Percentiles rank a stretch among this genome's conserved stretches.
Conservation (phyloP, 2,113 vertebrate species). For the Oostethus manadensis region DNA sequence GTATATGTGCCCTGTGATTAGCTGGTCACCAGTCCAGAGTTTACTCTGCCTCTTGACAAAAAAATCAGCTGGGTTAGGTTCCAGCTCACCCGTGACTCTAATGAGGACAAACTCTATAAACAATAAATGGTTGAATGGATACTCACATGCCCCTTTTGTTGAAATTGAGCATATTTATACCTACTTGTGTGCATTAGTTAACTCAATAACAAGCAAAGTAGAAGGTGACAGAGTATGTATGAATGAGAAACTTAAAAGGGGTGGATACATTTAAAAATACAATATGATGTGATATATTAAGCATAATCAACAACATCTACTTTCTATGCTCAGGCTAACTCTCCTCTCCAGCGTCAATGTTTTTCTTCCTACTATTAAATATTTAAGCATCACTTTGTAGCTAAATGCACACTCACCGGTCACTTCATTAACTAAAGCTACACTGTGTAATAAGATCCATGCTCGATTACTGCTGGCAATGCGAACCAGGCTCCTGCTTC, state of each 20-base stretch:
- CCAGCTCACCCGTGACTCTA: too few species aligned
- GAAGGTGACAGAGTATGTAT: background rate
- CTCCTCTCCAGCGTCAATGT: background rate
- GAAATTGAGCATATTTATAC: constrained; percentile 15
- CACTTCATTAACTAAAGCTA: background rate
- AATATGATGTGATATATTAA: background rate
- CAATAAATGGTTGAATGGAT: too few species aligned
- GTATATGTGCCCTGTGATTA: too few species aligned
- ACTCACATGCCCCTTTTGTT: constrained; percentile 1
- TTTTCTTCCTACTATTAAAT: constrained; percentile 4
- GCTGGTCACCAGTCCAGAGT: too few species aligned
- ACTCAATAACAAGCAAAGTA: background rate
- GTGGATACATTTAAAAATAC: background rate
- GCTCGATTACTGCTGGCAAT: too few species aligned
- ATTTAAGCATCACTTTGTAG: constrained; percentile 1
- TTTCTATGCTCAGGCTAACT: background rate
- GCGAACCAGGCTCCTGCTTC: too few species aligned
- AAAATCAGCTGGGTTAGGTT: too few species aligned
- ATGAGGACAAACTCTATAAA: too few species aligned
- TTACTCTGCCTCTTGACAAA: too few species aligned
- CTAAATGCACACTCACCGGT: background rate
- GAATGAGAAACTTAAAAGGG: background rate
- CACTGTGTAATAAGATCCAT: background rate
- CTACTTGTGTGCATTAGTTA: constrained; percentile 2
- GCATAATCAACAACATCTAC: background rate